These are phyloP conservation scores for Pleuronectes platessa DNA, from an alignment of 2,113 vertebrate species.

Conservation along the genomic window DNA sequence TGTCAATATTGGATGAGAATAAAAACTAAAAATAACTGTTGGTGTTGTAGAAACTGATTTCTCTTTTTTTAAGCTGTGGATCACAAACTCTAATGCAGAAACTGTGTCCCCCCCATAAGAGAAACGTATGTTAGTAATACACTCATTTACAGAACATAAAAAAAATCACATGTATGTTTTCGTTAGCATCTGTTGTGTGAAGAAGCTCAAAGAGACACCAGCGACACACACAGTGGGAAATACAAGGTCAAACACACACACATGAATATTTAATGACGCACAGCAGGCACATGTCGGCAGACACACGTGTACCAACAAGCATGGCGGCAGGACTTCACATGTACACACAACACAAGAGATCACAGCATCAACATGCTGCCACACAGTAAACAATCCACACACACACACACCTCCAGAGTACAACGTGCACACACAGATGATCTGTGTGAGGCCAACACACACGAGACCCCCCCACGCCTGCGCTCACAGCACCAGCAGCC, in stretches of 20 bases:
- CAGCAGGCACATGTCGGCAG: constrained; percentile 56
- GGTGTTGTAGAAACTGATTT: not conserved
- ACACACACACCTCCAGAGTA: not conserved
- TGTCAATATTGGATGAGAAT: constrained; percentile 13
- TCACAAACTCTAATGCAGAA: not conserved
- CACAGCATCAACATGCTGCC: constrained; percentile 20
- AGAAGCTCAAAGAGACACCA: not conserved
- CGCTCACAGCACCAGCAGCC: constrained; percentile 27
- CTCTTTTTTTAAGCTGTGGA: rapidly evolving
- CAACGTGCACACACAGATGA: not conserved
- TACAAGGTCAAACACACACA: constrained; percentile 66
- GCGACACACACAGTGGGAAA: constrained; percentile 6
- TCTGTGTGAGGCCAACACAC: constrained; percentile 14
- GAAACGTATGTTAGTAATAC: not conserved
- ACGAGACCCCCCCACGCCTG: not conserved
- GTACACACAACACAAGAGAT: constrained; percentile 30
- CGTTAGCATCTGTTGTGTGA: not conserved
- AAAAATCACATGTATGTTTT: not conserved
- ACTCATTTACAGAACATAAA: not conserved
- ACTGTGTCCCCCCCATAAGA: not conserved
- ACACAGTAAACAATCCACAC: constrained; percentile 1
- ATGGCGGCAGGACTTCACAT: constrained; percentile 61
- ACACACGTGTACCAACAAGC: constrained; percentile 71
- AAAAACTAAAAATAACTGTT: constrained; percentile 22
- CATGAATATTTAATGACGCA: constrained; percentile 55